Evolutionary conservation across 2,113 vertebrate genomes (phyloP), one percentile per base, ranked within the genome.

Genomic region (Callipepla squamata): DNA sequence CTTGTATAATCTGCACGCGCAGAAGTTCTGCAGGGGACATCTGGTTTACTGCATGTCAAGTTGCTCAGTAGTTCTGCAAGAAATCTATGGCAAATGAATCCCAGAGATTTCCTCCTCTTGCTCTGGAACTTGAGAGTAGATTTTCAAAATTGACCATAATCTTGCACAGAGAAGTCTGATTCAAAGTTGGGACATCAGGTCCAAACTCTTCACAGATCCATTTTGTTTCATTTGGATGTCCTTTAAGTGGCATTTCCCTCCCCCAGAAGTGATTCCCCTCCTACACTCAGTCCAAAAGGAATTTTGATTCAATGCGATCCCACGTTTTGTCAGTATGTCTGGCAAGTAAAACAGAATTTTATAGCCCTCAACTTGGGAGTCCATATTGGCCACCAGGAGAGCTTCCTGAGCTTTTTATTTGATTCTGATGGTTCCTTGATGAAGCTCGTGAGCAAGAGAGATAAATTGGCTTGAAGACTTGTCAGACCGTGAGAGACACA

Each of bases 1-100:
- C 47, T 88, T 67, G 68, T 50, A 30, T 65, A 18, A 8, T 77
- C 66, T 48, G 65, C 85, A 57, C 53, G 55, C 5, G 7, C 80
- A 34, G 3, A 66, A 91, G 45, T 55, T 90, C 76, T 72, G 32
- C 65, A 63, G 59, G 45, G 77, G 83, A 93, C 93, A 94, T 93
- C 77, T 94, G 92, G 66, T 95, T 93, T 93, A 47, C 80, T 90
- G 66, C 76, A 78, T 23, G 7, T 57, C n/a, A 13, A 44, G 67
- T 62, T 82, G 70, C 89, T 87, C 13, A 0, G 83, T 45, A 92
- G 65, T 79, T 86, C 81, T 89, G 53, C 90, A 85, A 79, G 47
- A 78, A 70, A 82, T 83, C 72, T 69, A 50, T 40, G 68, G 57
- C 34, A 93, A 95, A 95, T 93, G 73, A 89, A 84, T 84, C 50